phyloP scores from a whole-genome alignment of 2,113 vertebrate genomes.

The Lepus timidus region DNA sequence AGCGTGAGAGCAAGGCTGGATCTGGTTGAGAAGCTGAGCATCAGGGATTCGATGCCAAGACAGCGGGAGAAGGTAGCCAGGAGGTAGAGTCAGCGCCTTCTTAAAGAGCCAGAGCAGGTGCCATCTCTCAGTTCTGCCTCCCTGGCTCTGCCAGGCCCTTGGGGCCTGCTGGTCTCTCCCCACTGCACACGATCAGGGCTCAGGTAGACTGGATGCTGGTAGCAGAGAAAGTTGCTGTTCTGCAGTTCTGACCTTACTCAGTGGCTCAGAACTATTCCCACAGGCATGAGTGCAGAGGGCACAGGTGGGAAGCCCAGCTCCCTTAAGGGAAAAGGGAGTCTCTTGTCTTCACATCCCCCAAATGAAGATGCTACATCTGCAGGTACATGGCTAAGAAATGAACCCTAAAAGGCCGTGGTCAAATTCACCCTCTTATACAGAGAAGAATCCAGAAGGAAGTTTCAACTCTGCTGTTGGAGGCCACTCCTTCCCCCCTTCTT shows the following conservation, averaged over 20 bases:
- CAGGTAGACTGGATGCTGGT: rapidly evolving
- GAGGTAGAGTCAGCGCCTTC: not conserved
- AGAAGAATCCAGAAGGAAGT: not conserved
- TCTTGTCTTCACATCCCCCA: not conserved
- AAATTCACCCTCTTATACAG: rapidly evolving
- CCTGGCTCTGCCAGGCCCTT: not conserved
- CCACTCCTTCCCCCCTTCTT: too few relatives aligned
- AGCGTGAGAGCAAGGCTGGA: not conserved
- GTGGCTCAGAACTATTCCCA: not conserved
- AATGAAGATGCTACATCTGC: not conserved
- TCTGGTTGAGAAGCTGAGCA: not conserved
- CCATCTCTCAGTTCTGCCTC: not conserved
- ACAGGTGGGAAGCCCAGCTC: rapidly evolving
- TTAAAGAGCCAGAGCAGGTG: not conserved
- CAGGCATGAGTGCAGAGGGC: rapidly evolving
- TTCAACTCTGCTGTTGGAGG: not conserved
- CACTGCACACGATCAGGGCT: rapidly evolving
- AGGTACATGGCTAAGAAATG: not conserved
- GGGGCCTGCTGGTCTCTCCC: not conserved
- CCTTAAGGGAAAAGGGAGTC: not conserved
- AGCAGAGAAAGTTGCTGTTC: not conserved
- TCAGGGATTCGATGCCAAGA: too few relatives aligned
- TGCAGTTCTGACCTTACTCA: rapidly evolving
- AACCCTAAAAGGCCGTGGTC: not conserved
- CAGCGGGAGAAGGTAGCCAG: not conserved